Evolutionary conservation across 2,797 vertebrate species (phyloP), one percentile per base, ranked within the genome.

Genomic region (Melanotaenia parkinsoni): DNA sequence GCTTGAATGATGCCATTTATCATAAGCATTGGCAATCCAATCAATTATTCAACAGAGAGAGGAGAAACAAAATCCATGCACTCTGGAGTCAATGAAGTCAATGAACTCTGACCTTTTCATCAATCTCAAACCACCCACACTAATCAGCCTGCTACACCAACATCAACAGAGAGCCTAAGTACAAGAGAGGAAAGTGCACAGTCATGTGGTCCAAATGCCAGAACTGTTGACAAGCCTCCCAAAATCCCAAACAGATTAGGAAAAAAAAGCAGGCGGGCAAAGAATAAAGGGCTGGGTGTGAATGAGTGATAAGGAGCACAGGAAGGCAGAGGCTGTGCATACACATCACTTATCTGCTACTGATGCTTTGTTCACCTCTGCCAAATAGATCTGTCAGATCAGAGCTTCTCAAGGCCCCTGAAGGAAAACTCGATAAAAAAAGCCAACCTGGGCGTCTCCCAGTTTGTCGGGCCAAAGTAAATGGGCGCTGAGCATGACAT

Each of bases 21-120:
- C 88, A 89, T 84, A 82, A 81, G 78, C 82, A 85, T 79, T 32
- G 79, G 76, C 81, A 70, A 75, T 68, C 69, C 58, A 69, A 91
- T 92, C 87, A 86, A 91, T 92, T 86, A 76, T 70, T 85, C 80
- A 67, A 62, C 66, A 67, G 74, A 67, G 65, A 79, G 70, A 57
- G 67, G 32, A 78, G 89, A 87, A 90, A 88, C 82, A 76, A 86
- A 91, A 92, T 91, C 87, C 80, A 91, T 90, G 82, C 85, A 81
- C 65, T 77, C 73, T 24, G 0, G 7, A 86, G 83, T 88, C 88
- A 79, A 87, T 88, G 70, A 63, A 86, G 88, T 85, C 90, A 62
- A 76, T 80, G 86, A 86, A 81, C 85, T 85, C 85, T 81, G 89
- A 89, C 90, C 88, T 91, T 88, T 84, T 65, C 81, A 77, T 68